Percentiles rank a stretch among this genome's conserved stretches.
phyloP scores from a whole-genome alignment of 2,888 invertebrate genomes.

The Eristalis pertinax region DNA sequence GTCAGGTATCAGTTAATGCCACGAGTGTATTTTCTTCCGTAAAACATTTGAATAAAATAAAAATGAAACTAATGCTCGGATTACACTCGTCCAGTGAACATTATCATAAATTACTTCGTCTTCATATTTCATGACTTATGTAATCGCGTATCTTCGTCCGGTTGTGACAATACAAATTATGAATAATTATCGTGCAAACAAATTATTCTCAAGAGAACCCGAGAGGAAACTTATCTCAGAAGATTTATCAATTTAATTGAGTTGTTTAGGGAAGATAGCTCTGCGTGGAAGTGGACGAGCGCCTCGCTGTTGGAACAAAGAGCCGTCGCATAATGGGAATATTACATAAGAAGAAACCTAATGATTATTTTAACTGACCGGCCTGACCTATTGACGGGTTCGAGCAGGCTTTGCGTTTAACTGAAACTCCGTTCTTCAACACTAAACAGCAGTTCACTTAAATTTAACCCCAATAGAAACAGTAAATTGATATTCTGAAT shows the following conservation, averaged over 20 bases:
- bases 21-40: neutral
- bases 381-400: conserved; percentile 62
- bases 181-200: conserved; percentile 42
- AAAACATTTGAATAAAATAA: neutral
- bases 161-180: conserved; percentile 41
- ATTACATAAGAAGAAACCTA: conserved; percentile 52
- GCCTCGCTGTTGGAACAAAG: conserved; percentile 5
- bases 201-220: conserved; percentile 22
- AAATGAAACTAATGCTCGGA: conserved; percentile 15
- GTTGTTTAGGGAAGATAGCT: conserved; percentile 27
- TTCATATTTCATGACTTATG: conserved; percentile 9
- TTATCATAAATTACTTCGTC: conserved; percentile 5
- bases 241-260: conserved; percentile 64
- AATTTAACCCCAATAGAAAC: conserved; percentile 45
- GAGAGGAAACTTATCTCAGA: neutral
- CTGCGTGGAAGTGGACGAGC: neutral
- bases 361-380: conserved; percentile 34
- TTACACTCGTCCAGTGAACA: conserved; percentile 13
- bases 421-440: conserved; percentile 22
- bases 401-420: conserved; percentile 10
- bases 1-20: conserved; percentile 32
- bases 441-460: conserved; percentile 20
- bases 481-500: conserved; percentile 15
- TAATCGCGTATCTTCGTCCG: conserved; percentile 13
- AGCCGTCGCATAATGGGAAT: conserved; percentile 22